A percentile compares a stretch with the other conserved stretches of the same genome.
Conservation (phyloP, 2,888 invertebrate genomes). For the Listrodromus nycthemerus region DNA sequence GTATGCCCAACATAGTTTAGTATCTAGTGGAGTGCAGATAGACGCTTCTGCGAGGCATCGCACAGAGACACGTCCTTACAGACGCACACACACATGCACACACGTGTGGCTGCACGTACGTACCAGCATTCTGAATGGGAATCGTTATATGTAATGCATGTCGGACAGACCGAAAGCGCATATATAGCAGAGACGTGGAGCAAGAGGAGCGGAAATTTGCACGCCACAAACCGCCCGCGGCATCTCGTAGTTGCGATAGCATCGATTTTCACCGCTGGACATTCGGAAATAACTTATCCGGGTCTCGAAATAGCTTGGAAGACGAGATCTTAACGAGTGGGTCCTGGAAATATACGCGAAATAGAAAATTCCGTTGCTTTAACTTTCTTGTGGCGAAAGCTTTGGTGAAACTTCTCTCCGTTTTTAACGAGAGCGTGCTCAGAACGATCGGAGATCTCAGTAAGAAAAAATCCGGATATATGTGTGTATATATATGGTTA, state of each 20-base stretch:
- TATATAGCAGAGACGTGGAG: conserved; percentile 11
- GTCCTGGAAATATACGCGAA: not conserved
- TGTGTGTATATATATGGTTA: too few relatives aligned
- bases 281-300: conserved; percentile 3
- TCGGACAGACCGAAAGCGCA: not conserved
- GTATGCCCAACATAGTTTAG: conserved; percentile 32
- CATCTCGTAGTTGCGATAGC: conserved; percentile 11
- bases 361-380: not conserved
- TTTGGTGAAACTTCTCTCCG: too few relatives aligned
- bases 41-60: not conserved
- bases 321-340: not conserved
- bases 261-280: conserved; percentile 22
- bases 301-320: not conserved
- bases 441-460: too few relatives aligned
- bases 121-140: conserved; percentile 26
- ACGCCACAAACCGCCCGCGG: conserved; percentile 15
- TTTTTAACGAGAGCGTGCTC: too few relatives aligned
- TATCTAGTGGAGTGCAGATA: conserved; percentile 28
- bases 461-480: not conserved
- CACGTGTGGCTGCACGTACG: conserved; percentile 27
- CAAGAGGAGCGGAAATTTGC: conserved; percentile 14
- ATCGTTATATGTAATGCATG: conserved; percentile 11
- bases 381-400: too few relatives aligned
- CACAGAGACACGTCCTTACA: not conserved
- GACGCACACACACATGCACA: not conserved